These are phyloP conservation scores for Zhengitettix transpicula DNA, from an alignment of 2,888 invertebrate genomes.

Conservation along the genomic window DNA sequence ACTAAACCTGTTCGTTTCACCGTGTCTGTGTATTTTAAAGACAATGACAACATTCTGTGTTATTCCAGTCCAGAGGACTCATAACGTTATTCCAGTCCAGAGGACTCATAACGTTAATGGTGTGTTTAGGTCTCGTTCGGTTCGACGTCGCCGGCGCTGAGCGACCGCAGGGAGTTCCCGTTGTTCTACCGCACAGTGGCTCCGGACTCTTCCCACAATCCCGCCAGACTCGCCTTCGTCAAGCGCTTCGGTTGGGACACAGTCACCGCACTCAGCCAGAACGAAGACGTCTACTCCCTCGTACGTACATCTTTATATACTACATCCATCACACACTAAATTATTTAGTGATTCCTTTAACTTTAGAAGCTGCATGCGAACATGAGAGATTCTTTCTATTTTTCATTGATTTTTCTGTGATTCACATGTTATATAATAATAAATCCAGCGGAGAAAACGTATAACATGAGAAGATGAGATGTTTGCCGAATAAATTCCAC, in stretches of 20 bases:
- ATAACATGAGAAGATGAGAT: too few species aligned
- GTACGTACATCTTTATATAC: conserved; percentile 24
- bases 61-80: too few species aligned
- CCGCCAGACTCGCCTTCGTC: conserved; percentile 70
- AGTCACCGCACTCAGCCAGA: conserved; percentile 74
- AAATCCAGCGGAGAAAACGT: too few species aligned
- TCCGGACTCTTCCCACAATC: conserved; percentile 79
- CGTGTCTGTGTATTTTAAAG: too few species aligned
- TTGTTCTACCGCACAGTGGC: conserved; percentile 79
- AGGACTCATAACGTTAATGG: background rate
- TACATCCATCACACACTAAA: background rate
- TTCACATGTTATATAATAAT: too few species aligned
- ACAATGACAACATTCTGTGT: too few species aligned
- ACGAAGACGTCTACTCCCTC: conserved; percentile 69
- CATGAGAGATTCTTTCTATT: too few species aligned
- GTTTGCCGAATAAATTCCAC: too few species aligned
- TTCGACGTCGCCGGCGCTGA: conserved; percentile 74
- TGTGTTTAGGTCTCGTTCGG: conserved; percentile 67
- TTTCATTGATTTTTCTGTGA: too few species aligned
- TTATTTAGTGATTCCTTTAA: background rate
- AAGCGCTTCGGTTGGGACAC: conserved; percentile 69
- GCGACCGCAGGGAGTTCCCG: conserved; percentile 76
- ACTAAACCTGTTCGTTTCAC: too few species aligned
- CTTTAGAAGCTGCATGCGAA: too few species aligned
- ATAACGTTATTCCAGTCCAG: too few species aligned